Evolutionary conservation across 2,797 vertebrate genomes (phyloP).

Genomic region (Hyperoplus lanceolatus): DNA sequence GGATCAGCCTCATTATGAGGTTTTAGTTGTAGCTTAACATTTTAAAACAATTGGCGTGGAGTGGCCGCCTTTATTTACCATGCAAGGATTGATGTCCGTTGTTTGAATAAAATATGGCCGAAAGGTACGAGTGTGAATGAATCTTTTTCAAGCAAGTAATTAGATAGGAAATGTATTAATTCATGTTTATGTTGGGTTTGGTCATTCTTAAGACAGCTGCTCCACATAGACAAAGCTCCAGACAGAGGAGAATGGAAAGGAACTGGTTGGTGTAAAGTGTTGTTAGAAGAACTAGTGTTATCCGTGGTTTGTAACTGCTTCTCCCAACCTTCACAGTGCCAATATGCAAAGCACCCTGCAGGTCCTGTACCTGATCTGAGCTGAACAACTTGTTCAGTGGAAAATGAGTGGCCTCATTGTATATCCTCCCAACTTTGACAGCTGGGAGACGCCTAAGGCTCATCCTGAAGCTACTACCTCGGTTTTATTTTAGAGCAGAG

Average conservation of each 20-base stretch:
- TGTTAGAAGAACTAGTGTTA: conserved; percentile 62
- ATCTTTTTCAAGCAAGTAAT: conserved; percentile 67
- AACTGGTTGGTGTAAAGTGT: conserved; percentile 45
- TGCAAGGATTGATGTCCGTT: conserved; percentile 75
- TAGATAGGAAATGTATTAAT: conserved; percentile 76
- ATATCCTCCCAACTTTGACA: conserved; percentile 77
- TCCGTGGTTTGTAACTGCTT: conserved; percentile 63
- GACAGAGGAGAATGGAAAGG: conserved; percentile 32
- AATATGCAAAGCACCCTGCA: conserved; percentile 57
- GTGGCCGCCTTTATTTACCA: conserved; percentile 68
- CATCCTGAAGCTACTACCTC: conserved; percentile 77
- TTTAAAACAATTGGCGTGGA: conserved; percentile 75
- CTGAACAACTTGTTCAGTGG: conserved; percentile 68
- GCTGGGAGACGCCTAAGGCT: conserved; percentile 79
- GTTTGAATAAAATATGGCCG: conserved; percentile 78
- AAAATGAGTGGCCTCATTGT: conserved; percentile 73
- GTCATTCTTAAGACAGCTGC: conserved; percentile 58
- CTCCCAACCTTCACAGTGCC: conserved; percentile 51
- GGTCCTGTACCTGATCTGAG: conserved; percentile 67
- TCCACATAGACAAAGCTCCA: conserved; percentile 43
- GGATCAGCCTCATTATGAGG: conserved; percentile 81
- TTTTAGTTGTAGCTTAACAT: conserved; percentile 80
- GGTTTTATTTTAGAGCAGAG: conserved; percentile 59
- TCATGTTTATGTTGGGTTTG: conserved; percentile 70
- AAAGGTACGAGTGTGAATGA: conserved; percentile 66